These are phyloP conservation scores for Euspilapteryx auroguttella DNA, from an alignment of 2,888 invertebrate species.

Conservation along the genomic window DNA sequence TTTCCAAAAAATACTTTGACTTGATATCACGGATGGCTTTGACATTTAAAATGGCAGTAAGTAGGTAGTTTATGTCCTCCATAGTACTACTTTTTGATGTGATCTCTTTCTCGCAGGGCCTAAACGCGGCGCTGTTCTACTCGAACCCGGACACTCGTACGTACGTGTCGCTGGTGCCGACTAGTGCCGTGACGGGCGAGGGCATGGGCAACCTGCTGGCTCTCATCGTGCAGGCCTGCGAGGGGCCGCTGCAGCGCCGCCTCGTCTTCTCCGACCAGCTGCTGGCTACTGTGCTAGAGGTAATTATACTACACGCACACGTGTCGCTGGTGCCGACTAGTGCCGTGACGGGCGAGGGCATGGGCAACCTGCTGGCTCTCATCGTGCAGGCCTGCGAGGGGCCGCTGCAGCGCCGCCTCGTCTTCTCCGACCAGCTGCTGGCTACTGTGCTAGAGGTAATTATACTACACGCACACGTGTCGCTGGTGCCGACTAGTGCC, in stretches of 20 bases:
- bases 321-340: slow-evolving; percentile 97
- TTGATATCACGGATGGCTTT: too few relatives aligned
- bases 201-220: slow-evolving; percentile 98
- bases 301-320: slow-evolving; percentile 30
- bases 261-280: slow-evolving; percentile 92
- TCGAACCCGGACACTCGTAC: slow-evolving; percentile 93
- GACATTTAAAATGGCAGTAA: too few relatives aligned
- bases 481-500: slow-evolving; percentile 96
- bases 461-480: slow-evolving; percentile 92
- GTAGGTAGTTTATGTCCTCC: too few relatives aligned
- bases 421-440: slow-evolving; percentile 91
- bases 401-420: slow-evolving; percentile 82
- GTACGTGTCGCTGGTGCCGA: slow-evolving; percentile 95
- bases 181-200: slow-evolving; percentile 96
- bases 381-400: slow-evolving; percentile 93
- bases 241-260: slow-evolving; percentile 84
- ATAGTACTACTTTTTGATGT: too few relatives aligned
- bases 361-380: slow-evolving; percentile 95
- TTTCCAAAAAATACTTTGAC: too few relatives aligned
- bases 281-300: slow-evolving; percentile 80
- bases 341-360: slow-evolving; percentile 96
- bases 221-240: slow-evolving; percentile 90
- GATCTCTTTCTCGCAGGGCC: slow-evolving; percentile 59
- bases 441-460: slow-evolving; percentile 76
- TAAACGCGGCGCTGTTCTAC: slow-evolving; percentile 94